Evolutionary conservation across 2,888 invertebrate genomes (phyloP).

Genomic region (Campoletis raptor): DNA sequence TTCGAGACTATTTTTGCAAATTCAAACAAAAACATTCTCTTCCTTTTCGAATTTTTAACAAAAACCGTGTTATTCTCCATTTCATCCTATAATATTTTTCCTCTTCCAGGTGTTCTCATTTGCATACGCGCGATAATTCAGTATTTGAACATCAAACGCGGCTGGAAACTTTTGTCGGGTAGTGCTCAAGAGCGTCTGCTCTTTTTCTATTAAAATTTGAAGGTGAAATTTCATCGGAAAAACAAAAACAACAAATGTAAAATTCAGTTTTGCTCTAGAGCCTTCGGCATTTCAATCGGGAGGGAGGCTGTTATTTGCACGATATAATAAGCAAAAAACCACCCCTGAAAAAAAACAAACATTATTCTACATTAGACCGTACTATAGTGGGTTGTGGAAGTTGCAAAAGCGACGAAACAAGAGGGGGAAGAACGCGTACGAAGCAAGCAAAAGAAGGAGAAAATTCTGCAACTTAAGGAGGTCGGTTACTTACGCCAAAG

Average conservation of each 20-base stretch:
- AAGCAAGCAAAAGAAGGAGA: not conserved
- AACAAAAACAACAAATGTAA: conserved; percentile 36
- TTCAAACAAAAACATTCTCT: not conserved
- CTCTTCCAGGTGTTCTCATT: conserved; percentile 91
- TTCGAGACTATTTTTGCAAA: not conserved
- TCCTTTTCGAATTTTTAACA: not conserved
- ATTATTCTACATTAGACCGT: conserved; percentile 65
- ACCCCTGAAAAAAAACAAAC: conserved; percentile 42
- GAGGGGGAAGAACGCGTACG: not conserved
- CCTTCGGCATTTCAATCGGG: conserved; percentile 80
- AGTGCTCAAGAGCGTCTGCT: conserved; percentile 94
- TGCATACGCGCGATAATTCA: conserved; percentile 95
- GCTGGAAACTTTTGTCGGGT: conserved; percentile 94
- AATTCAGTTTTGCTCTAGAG: conserved; percentile 75
- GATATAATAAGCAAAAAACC: conserved; percentile 65
- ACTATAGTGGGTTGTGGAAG: conserved; percentile 48
- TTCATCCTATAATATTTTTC: conserved; percentile 48
- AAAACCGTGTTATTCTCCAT: not conserved
- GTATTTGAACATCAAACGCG: conserved; percentile 95
- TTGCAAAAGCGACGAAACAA: conserved; percentile 12
- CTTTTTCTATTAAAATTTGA: conserved; percentile 90
- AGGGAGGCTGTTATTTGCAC: conserved; percentile 77
- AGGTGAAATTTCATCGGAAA: conserved; percentile 35
- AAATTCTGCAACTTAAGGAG: conserved; percentile 8
- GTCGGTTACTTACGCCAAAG: conserved; percentile 17